Evolutionary conservation across 2,888 invertebrate genomes (phyloP).

Genomic region (Drosophila tanythrix): DNA sequence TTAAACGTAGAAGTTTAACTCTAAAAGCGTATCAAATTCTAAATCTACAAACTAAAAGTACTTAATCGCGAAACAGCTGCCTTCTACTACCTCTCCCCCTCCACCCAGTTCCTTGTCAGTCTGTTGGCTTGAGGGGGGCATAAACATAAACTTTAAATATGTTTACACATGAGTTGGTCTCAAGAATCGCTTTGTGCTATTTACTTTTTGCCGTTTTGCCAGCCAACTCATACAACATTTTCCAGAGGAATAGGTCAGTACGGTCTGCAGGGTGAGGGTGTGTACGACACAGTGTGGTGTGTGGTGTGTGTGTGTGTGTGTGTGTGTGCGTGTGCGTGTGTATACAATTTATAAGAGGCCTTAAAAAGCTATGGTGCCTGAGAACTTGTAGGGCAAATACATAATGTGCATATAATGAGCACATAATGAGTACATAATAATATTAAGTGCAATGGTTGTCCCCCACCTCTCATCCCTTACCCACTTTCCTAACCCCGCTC

Average conservation of each 20-base stretch:
- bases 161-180: constrained; percentile 67
- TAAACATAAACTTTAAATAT: constrained; percentile 56
- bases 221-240: constrained; percentile 73
- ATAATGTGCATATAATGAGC: constrained; percentile 62
- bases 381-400: constrained; percentile 39
- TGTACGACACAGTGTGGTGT: constrained; percentile 7
- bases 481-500: not conserved
- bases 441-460: constrained; percentile 57
- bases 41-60: constrained; percentile 6
- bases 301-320: constrained; percentile 17
- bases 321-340: constrained; percentile 39
- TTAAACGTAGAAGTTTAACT: not conserved
- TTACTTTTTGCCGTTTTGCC: constrained; percentile 46
- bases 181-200: constrained; percentile 62
- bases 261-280: constrained; percentile 57
- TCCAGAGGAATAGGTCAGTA: constrained; percentile 83
- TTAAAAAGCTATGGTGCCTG: constrained; percentile 38
- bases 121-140: constrained; percentile 25
- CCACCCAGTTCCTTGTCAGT: not conserved
- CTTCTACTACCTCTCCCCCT: not conserved
- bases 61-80: constrained; percentile 41
- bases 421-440: constrained; percentile 63
- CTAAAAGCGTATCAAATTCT: not conserved
- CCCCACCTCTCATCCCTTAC: constrained; percentile 11
- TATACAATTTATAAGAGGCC: constrained; percentile 28